Evolutionary conservation across 2,888 invertebrate species (phyloP).

Genomic region (Drosophila emarginata): DNA sequence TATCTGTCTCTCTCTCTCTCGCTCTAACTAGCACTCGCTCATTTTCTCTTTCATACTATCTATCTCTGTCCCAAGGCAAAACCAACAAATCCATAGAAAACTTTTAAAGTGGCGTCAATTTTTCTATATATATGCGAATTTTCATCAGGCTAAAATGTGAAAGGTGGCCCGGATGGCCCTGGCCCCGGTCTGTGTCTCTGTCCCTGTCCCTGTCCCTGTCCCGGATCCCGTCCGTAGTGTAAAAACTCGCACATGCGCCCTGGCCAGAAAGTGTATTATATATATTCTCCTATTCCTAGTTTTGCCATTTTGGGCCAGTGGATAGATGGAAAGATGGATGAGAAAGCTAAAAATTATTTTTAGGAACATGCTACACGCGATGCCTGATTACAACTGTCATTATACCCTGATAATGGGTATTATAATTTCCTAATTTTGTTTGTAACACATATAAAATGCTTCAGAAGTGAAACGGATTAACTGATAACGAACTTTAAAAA

Average conservation of each 20-base stretch:
- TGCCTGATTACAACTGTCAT: constrained; percentile 33
- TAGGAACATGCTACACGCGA: constrained; percentile 39
- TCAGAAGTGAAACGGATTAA: not conserved
- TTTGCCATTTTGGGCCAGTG: not conserved
- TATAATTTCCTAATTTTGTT: not conserved
- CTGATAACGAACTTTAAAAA: too few species aligned
- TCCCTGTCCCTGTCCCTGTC: not conserved
- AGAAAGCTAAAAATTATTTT: constrained; percentile 21
- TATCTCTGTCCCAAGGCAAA: constrained; percentile 19
- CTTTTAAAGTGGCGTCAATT: constrained; percentile 41
- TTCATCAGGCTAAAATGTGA: constrained; percentile 18
- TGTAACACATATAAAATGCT: not conserved
- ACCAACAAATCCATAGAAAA: constrained; percentile 23
- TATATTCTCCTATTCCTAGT: constrained; percentile 5
- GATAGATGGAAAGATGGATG: constrained; percentile 28
- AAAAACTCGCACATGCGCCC: constrained; percentile 57
- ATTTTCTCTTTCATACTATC: constrained; percentile 11
- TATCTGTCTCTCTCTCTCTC: constrained; percentile 13
- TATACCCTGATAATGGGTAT: constrained; percentile 2
- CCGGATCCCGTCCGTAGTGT: constrained; percentile 10
- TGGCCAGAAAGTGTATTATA: constrained; percentile 6
- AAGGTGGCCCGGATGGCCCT: constrained; percentile 30
- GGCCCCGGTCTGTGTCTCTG: not conserved
- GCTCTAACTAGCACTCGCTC: not conserved
- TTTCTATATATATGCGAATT: constrained; percentile 32